Evolutionary conservation across 2,797 vertebrate genomes (phyloP).

Genomic region (Semaprochilodus insignis): DNA sequence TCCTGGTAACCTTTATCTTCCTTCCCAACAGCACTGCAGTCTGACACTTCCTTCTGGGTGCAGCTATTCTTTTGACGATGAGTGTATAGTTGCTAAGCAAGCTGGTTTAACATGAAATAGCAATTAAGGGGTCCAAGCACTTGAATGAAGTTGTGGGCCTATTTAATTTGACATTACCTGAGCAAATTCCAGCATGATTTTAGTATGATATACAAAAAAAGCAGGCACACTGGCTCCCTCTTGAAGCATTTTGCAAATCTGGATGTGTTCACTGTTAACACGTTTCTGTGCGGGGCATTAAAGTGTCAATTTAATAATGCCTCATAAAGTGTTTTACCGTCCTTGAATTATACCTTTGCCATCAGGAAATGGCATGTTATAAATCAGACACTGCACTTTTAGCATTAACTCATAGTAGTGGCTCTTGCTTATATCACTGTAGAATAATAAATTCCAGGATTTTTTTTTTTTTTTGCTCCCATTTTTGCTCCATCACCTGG

Average conservation of each 20-base stretch:
- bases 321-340: conserved; percentile 53
- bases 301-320: conserved; percentile 52
- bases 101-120: not conserved
- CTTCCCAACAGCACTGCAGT: no score
- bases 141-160: not conserved
- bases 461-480: not conserved
- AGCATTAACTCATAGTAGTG: conserved; percentile 51
- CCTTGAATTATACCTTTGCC: conserved; percentile 48
- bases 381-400: conserved; percentile 53
- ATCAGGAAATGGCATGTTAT: conserved; percentile 51
- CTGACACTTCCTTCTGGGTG: no score
- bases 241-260: conserved; percentile 33
- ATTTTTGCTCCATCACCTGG: conserved; percentile 31
- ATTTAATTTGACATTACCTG: not conserved
- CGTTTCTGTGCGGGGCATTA: conserved; percentile 38
- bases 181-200: not conserved
- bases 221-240: not conserved
- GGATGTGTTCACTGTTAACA: conserved; percentile 31
- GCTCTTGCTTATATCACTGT: conserved; percentile 35
- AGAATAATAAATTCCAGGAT: conserved; percentile 48
- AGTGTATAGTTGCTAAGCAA: not conserved
- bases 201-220: not conserved
- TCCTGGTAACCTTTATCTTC: no score
- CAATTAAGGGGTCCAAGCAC: not conserved
- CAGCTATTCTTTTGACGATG: no score